Base-by-base conservation (phyloP, 1,140 invertebrate genomes). In the Penaeus indicus region DNA sequence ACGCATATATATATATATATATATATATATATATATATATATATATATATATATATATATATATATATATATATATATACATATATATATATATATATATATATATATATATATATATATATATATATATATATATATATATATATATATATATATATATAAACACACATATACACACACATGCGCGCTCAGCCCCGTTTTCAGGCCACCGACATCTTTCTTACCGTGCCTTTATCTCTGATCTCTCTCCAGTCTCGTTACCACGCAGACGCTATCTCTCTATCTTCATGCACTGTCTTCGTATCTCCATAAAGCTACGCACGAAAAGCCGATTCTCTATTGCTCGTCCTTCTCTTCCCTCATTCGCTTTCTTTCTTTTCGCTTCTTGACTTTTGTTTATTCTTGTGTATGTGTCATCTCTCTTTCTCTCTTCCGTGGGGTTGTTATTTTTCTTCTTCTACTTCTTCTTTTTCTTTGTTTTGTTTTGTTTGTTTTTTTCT, bases 81-180 rank as follows among this genome's bases (percentile, higher is more conserved):
- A 69, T 42, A 69, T 64, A 47, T 42, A n/a, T 64, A 19, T 32
- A n/a, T 25, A 3, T 7, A 27, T 54, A 80, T 25, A 61, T 61
- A 61, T 3, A 80, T 27, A 60, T 13, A 72, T 72, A 72, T 72
- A 72, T 72, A 72, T 72, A 72, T 72, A 72, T 72, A 72, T 72
- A 67, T 67, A 67, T 25, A 67, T 67, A 25, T 67, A 67, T 67
- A 67, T 67, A 72, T 72, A 72, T 72, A 72, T 72, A 72, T 72
- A 72, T 72, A 72, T 72, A 72, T 83, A 67, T 67, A 79, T 42
- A 79, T 79, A 79, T 79, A 79, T 79, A 80, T 80, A 80, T 80
- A 64, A 32, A 82, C 61, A 82, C 61, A 82, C 25, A 82, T 64
- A 82, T 64, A 82, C 61, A 82, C 61, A 82, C 61, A 82, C 61